Evolutionary conservation across 2,888 invertebrate genomes (phyloP), one percentile per base, ranked within the genome.

Genomic region (Thereva nobilitata): DNA sequence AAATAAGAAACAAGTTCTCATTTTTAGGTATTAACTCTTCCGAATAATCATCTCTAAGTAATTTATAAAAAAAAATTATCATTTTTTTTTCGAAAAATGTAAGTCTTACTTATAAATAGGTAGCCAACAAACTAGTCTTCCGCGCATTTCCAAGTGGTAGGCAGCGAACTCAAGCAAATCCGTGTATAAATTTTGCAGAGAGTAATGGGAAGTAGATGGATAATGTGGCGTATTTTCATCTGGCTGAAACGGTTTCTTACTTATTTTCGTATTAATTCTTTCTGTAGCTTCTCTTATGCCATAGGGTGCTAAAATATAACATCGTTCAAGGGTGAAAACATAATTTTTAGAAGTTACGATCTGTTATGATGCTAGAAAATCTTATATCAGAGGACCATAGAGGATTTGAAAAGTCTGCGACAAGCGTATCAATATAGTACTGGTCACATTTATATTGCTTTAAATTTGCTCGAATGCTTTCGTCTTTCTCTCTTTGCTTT

Each of bases 251-350:
- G 77, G 78, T 71, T 76, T 61, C 68, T 72, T 4, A 77, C 75
- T 70, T 0, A 34, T 35, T 67, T 81, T 81, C 1, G 74, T 75
- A 57, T 84, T 84, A 54, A 89, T 87, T 78, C 89, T 90, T 80
- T 93, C 93, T 0, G 93, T 92, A 1, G 96, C 87, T 82, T 99
- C 99, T 70, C 99, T 84, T 37, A 99, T 94, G 40, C 99, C 99
- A 82, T 99, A 99, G 0, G 99, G 99, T 34, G 98, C 97, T 97
- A 76, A 2, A 83, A 76, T 72, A 41, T 3, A 4, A 67, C 23
- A 40, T 42, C 44, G 41, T 66, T 37, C 40, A 34, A 50, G 45
- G 4, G 4, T 35, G 8, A 47, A 49, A 12, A 38, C 37, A 42
- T 12, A 49, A 53, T 52, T 59, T 44, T 56, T 12, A 23, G 5